Evolutionary conservation across 37 sponge, comb jelly and placozoan genomes (phyloP), one percentile per base, ranked within the genome.

Genomic region (Cliona cf. orientalis): DNA sequence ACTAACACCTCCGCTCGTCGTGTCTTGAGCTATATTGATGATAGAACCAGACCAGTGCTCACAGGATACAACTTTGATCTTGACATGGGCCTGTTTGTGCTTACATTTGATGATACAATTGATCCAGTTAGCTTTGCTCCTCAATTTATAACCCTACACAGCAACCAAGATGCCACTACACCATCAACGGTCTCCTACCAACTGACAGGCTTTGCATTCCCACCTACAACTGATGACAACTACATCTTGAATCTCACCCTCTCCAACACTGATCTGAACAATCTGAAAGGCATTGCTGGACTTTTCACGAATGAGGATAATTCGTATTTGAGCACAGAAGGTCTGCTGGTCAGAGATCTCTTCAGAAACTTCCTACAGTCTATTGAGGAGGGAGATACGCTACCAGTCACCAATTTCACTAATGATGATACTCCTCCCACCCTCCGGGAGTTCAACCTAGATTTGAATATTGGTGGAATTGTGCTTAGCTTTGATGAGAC

Each of bases 21-120:
- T 9, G 86, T 72, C 14, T 42, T 1, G 3, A 26, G 35, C 5
- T 95, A 84, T 46, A 80, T 45, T n/a, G 5, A 42, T 6, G 95
- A 91, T 46, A 29, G n/a, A 0, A 91, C 89, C 1, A 43, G 78
- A 11, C 89, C 92, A 71, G 45, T 57, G 11, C 69, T 95, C 43
- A 31, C 59, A 21, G 56, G 26, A 21, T 95, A 69, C 45, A 56
- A 64, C 33, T 67, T 95, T 60, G 89, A 95, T 59, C 22, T 94
- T 33, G 58, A 82, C 58, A 42, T 21, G 1, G 95, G 92, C 6
- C 37, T 46, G 25, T 45, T 96, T 0, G 46, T 75, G 0, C 80
- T 96, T 33, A 83, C 67, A 28, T 96, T 96, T 66, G 69, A 85
- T 85, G 97, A 96, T 86, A 89, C 86, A 23, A 84, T 96, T 28